Percentiles rank a stretch among this genome's conserved stretches.
These are phyloP conservation scores for Argyresthia goedartella DNA, from an alignment of 2,888 invertebrate genomes.

Conservation along the genomic window DNA sequence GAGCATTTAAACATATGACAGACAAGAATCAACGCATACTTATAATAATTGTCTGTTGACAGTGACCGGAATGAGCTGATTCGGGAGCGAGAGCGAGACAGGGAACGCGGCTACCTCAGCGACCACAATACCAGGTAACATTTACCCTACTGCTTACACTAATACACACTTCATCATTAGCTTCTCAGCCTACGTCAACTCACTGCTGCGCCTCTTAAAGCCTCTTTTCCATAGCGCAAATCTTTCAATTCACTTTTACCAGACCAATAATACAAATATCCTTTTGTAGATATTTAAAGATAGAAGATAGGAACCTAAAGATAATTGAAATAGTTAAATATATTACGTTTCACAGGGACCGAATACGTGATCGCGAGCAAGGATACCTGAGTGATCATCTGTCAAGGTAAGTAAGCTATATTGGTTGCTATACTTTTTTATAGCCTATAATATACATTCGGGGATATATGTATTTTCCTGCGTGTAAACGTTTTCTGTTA, in stretches of 20 bases:
- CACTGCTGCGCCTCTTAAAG: too few relatives aligned
- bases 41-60: constrained; percentile 11
- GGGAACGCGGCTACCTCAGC: constrained; percentile 81
- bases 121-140: constrained; percentile 82
- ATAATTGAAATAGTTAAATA: background rate
- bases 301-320: too few relatives aligned
- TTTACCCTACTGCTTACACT: too few relatives aligned
- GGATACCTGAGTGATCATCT: constrained; percentile 88
- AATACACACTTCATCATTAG: too few relatives aligned
- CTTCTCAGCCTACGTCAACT: too few relatives aligned
- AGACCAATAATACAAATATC: background rate
- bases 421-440: background rate
- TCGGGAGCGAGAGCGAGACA: constrained; percentile 80
- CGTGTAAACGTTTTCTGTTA: background rate
- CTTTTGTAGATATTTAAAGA: too few relatives aligned
- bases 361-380: constrained; percentile 54
- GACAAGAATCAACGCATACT: too few relatives aligned
- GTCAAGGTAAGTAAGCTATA: constrained; percentile 69
- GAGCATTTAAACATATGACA: too few relatives aligned
- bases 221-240: too few relatives aligned
- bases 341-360: constrained; percentile 32
- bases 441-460: background rate
- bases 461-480: too few relatives aligned
- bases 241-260: background rate
- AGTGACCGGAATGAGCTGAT: constrained; percentile 90